A percentile compares a stretch with the other conserved stretches of the same genome.
These are phyloP conservation scores for Rhingia campestris DNA, from an alignment of 2,888 invertebrate species.

Conservation along the genomic window DNA sequence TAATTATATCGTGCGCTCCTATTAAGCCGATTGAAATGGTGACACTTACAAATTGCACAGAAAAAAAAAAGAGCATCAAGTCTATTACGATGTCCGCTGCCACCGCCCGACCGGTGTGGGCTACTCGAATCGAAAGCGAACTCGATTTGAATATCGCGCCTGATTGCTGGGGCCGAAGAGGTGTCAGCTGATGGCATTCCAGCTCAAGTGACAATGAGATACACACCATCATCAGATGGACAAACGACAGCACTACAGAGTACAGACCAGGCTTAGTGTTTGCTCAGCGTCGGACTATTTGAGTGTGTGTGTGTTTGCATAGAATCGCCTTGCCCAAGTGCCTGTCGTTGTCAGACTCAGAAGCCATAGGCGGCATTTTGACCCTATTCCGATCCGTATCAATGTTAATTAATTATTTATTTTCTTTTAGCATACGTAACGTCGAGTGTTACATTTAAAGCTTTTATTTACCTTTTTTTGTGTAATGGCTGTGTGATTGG, in stretches of 20 bases:
- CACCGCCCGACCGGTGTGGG: constrained; percentile 21
- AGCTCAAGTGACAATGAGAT: constrained; percentile 28
- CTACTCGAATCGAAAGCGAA: constrained; percentile 67
- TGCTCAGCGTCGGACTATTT: constrained; percentile 14
- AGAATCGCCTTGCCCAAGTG: constrained; percentile 43
- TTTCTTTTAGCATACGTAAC: constrained; percentile 64
- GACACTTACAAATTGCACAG: constrained; percentile 72
- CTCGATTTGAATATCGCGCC: constrained; percentile 63
- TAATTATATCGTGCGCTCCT: constrained; percentile 73
- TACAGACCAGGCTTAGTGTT: constrained; percentile 15
- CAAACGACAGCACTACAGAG: constrained; percentile 7
- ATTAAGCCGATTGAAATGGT: constrained; percentile 74
- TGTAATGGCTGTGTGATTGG: constrained; percentile 42
- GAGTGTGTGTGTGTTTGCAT: constrained; percentile 42
- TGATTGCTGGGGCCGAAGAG: constrained; percentile 37
- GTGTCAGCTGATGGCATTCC: constrained; percentile 62
- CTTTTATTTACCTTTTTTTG: constrained; percentile 35
- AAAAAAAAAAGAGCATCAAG: constrained; percentile 21
- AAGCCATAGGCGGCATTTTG: constrained; percentile 53
- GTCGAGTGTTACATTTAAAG: constrained; percentile 31
- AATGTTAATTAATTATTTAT: constrained; percentile 71
- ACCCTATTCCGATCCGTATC: constrained; percentile 65
- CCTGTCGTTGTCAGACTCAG: constrained; percentile 18
- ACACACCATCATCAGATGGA: constrained; percentile 3
- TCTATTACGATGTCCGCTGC: constrained; percentile 31